Percentiles rank a stretch among this genome's conserved stretches.
Evolutionary conservation across 1,140 invertebrate species (phyloP).

Genomic region (Aphelenchoides besseyi): DNA sequence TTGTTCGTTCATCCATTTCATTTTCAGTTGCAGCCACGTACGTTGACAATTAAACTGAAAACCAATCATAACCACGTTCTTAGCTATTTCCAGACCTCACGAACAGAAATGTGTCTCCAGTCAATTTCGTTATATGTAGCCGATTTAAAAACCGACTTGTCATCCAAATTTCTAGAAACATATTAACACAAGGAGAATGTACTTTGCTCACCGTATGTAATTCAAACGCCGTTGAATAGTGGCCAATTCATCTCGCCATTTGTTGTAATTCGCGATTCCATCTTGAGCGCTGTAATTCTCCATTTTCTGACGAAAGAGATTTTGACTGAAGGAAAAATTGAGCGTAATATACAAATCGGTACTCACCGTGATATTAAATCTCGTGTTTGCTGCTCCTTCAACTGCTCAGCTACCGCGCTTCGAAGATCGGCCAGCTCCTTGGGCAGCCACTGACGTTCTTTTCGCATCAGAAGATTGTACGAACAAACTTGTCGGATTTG

Average conservation of each 20-base stretch:
- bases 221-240: neutral
- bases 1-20: conserved; percentile 41
- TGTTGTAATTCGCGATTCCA: neutral
- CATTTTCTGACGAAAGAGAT: conserved; percentile 5
- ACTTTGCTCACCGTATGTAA: neutral
- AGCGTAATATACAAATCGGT: neutral
- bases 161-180: neutral
- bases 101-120: conserved; percentile 39
- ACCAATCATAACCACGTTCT: neutral
- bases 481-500: neutral
- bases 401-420: neutral
- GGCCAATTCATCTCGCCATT: conserved; percentile 15
- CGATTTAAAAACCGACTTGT: neutral
- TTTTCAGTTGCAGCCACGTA: conserved; percentile 34
- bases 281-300: conserved; percentile 2
- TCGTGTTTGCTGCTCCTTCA: neutral
- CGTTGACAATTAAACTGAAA: conserved; percentile 38
- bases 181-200: neutral
- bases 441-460: neutral
- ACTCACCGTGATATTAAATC: neutral
- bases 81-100: conserved; percentile 28
- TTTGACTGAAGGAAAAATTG: conserved; percentile 5
- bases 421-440: neutral
- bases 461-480: neutral
- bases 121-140: conserved; percentile 31